A percentile compares a stretch with the other conserved stretches of the same genome.
Evolutionary conservation across 2,113 vertebrate species (phyloP).

Genomic region (Sylvia atricapilla): DNA sequence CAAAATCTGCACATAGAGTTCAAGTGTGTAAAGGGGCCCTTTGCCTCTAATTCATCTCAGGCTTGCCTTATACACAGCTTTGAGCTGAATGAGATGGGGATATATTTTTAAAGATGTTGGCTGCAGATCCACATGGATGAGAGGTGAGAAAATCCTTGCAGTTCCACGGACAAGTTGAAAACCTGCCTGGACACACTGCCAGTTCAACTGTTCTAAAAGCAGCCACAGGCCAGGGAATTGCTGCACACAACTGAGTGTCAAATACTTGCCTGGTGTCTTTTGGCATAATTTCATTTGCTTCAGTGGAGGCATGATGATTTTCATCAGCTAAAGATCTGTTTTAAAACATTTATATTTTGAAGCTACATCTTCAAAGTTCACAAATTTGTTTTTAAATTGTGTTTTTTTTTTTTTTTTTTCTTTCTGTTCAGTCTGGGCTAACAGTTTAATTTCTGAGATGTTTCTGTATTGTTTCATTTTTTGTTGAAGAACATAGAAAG

Average conservation of each 20-base stretch:
- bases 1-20: background rate
- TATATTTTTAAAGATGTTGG: constrained; percentile 51
- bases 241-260: background rate
- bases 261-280: background rate
- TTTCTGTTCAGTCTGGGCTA: background rate
- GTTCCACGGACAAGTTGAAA: constrained; percentile 47
- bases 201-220: constrained; percentile 23
- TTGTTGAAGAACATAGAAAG: background rate
- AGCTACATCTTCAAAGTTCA: background rate
- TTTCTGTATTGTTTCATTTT: background rate
- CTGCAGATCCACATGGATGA: background rate
- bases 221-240: background rate
- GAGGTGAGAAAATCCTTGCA: constrained; percentile 53
- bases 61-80: background rate
- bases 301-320: background rate
- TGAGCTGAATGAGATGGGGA: background rate
- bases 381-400: background rate
- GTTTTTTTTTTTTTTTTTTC: no score
- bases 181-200: constrained; percentile 43
- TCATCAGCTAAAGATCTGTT: background rate
- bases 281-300: constrained; percentile 16
- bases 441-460: background rate
- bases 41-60: constrained; percentile 13
- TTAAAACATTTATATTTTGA: constrained; percentile 2
- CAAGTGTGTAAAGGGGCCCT: background rate